Conservation (phyloP, 2,888 invertebrate genomes). For the Schizotus pectinicornis region DNA sequence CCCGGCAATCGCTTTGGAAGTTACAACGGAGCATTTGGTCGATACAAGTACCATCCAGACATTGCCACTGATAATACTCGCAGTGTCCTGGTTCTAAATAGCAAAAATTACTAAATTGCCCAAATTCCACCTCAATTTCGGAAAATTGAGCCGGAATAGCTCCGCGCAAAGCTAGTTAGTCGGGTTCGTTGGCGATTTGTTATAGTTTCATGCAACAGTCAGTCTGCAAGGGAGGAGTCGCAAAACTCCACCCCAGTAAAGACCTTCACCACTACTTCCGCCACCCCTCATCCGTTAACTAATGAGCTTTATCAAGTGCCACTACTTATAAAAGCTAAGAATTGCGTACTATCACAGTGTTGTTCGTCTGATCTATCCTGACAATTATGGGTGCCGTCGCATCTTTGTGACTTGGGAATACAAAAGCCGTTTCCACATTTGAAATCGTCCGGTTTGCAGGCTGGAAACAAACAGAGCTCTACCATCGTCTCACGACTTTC, state of each 20-base stretch:
- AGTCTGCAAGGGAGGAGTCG: background rate
- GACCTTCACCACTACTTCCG: conserved; percentile 24
- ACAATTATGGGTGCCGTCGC: conserved; percentile 67
- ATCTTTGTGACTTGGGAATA: conserved; percentile 61
- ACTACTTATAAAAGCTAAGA: conserved; percentile 9
- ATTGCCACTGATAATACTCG: conserved; percentile 62
- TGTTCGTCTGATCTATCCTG: conserved; percentile 70
- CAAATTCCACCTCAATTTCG: no score
- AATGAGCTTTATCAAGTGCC: conserved; percentile 27
- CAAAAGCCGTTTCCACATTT: conserved; percentile 66
- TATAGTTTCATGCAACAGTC: conserved; percentile 12
- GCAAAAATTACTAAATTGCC: conserved; percentile 10
- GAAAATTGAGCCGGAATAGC: no score
- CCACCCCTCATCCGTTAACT: conserved; percentile 14
- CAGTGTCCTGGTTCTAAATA: conserved; percentile 46
- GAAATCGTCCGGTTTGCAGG: conserved; percentile 48
- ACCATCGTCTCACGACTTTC: conserved; percentile 14
- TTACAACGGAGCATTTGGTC: conserved; percentile 60
- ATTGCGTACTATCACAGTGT: conserved; percentile 38
- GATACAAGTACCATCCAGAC: conserved; percentile 63
- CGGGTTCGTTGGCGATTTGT: no score
- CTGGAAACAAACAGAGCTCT: conserved; percentile 44
- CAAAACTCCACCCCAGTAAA: background rate
- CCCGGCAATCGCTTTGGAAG: conserved; percentile 75
- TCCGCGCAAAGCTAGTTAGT: no score